Evolutionary conservation across 2,113 vertebrate species (phyloP).

Genomic region (Prunella fulvescens): DNA sequence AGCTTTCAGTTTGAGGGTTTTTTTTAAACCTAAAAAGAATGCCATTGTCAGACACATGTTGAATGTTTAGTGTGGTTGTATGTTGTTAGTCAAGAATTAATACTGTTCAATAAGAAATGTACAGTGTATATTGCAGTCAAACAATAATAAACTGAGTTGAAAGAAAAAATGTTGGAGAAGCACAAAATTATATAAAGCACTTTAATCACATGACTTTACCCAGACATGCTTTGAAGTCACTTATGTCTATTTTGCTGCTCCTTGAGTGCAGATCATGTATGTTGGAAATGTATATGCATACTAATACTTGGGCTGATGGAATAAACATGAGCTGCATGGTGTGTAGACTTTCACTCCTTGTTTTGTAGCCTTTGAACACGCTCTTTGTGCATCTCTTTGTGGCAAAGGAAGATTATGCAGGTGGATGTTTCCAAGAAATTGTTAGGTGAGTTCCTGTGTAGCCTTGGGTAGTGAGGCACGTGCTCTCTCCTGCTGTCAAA

Average conservation of each 20-base stretch:
- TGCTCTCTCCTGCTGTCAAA: background rate
- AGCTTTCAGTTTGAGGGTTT: background rate
- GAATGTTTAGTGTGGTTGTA: background rate
- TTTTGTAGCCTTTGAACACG: conserved; percentile 84
- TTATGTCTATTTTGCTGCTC: background rate
- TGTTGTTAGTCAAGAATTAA: background rate
- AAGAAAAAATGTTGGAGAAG: background rate
- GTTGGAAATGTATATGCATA: background rate
- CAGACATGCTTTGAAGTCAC: background rate
- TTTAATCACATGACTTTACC: background rate
- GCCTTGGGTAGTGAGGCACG: background rate
- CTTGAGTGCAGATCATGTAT: background rate
- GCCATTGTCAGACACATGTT: background rate
- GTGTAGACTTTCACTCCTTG: background rate
- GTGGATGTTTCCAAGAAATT: conserved; percentile 76
- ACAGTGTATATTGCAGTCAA: background rate
- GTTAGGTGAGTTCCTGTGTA: conserved; percentile 73
- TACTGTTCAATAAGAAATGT: background rate
- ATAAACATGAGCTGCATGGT: background rate
- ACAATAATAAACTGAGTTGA: background rate
- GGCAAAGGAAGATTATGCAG: conserved; percentile 69
- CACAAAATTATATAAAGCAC: background rate
- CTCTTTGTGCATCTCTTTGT: conserved; percentile 92
- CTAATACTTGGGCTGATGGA: background rate
- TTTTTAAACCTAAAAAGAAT: background rate